phyloP scores from a whole-genome alignment of 2,797 vertebrate species.

The Sciaenops ocellatus region DNA sequence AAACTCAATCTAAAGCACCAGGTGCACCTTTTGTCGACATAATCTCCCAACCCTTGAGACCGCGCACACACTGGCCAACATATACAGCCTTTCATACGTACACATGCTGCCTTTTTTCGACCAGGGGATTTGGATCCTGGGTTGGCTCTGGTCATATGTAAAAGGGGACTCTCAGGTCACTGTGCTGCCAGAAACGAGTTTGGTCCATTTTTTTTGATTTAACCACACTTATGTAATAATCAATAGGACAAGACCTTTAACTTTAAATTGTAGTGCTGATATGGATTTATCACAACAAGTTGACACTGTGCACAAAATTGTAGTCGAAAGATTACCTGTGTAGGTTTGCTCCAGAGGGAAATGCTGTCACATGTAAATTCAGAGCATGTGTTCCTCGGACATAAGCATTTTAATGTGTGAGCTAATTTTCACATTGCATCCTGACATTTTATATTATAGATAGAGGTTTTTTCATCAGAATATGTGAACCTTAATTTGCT shows the following conservation, averaged over 20 bases:
- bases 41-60: constrained; percentile 85
- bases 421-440: constrained; percentile 7
- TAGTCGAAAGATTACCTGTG: constrained; percentile 26
- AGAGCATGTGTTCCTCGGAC: constrained; percentile 40
- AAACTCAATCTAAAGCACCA: constrained; percentile 85
- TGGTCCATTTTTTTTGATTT: constrained; percentile 45
- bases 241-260: constrained; percentile 37
- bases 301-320: background rate
- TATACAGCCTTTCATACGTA: constrained; percentile 77
- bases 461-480: background rate
- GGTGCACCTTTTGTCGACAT: constrained; percentile 86
- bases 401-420: constrained; percentile 56
- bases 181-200: constrained; percentile 11
- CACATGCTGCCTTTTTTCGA: constrained; percentile 65
- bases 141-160: constrained; percentile 62
- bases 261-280: background rate
- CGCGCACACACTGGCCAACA: constrained; percentile 71
- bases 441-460: constrained; percentile 12
- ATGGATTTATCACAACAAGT: constrained; percentile 7
- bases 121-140: constrained; percentile 63
- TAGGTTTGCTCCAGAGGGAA: constrained; percentile 20
- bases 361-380: constrained; percentile 51
- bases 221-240: constrained; percentile 28
- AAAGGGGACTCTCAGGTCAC: constrained; percentile 62
- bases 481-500: background rate